Conservation (phyloP, 2,113 vertebrate genomes). For the Silurus asotus region DNA sequence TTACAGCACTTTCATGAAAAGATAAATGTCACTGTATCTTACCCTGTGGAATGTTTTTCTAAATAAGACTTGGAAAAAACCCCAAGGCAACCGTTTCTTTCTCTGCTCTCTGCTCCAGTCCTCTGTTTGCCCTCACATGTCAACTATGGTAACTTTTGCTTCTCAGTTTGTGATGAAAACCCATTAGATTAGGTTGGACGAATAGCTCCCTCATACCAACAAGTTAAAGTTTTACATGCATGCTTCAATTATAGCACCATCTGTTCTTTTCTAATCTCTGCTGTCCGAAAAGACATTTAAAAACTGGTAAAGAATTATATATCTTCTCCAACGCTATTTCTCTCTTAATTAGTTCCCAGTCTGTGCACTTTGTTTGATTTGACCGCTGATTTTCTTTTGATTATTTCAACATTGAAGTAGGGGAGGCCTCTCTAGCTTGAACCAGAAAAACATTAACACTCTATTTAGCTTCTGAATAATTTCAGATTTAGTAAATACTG, state of each 20-base stretch:
- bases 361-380: not conserved
- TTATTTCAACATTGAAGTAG: not conserved
- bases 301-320: slow-evolving; percentile 3
- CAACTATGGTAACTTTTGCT: not conserved
- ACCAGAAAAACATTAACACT: not conserved
- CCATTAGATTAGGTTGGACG: not conserved
- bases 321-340: not conserved
- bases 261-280: not conserved
- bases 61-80: not conserved
- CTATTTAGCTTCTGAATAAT: not conserved
- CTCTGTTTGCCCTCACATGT: not conserved
- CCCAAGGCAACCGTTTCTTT: not conserved
- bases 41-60: not conserved
- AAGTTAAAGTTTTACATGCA: not conserved
- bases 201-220: not conserved
- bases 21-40: not conserved
- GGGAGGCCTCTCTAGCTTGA: not conserved
- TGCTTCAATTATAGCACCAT: not conserved
- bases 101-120: not conserved
- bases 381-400: slow-evolving; percentile 12
- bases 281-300: not conserved
- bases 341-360: not conserved
- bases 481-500: not conserved
- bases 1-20: not conserved
- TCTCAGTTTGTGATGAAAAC: slow-evolving; percentile 15